These are phyloP conservation scores for Pomatorhinus ruficollis DNA, from an alignment of 2,113 vertebrate species.

Conservation along the genomic window DNA sequence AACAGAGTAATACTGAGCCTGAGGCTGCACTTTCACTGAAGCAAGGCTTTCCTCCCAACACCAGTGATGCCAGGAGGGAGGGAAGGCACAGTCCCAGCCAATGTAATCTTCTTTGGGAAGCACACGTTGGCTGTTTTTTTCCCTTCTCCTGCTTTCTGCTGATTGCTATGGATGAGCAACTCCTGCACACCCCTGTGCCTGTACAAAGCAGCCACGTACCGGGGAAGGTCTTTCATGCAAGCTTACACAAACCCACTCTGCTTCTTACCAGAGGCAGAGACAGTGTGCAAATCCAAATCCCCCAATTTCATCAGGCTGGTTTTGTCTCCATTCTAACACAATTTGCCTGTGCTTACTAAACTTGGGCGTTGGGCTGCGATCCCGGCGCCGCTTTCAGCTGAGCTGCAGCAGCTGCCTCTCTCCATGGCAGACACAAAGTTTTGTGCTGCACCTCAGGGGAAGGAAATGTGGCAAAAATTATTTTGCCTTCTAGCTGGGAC, in stretches of 20 bases:
- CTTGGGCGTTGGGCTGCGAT: background rate
- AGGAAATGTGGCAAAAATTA: background rate
- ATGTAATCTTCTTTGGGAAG: background rate
- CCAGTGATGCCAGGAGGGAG: background rate
- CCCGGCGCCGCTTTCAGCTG: background rate
- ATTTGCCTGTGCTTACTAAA: background rate
- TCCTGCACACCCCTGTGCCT: background rate
- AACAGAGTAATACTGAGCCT: background rate
- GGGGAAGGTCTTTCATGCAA: background rate
- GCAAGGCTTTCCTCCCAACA: background rate
- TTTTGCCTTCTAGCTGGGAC: background rate
- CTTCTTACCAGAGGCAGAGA: background rate
- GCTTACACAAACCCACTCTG: background rate
- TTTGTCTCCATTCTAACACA: background rate
- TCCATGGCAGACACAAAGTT: fast-evolving
- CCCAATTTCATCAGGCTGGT: background rate
- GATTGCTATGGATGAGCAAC: background rate
- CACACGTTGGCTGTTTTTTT: background rate
- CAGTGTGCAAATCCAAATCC: background rate
- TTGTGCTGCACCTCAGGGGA: background rate
- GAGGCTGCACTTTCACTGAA: background rate
- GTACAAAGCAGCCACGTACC: background rate
- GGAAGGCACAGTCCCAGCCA: background rate
- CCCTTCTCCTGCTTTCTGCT: background rate
- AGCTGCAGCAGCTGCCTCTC: background rate